These are phyloP conservation scores for Rhagonycha lutea DNA, from an alignment of 2,888 invertebrate species.

Conservation along the genomic window DNA sequence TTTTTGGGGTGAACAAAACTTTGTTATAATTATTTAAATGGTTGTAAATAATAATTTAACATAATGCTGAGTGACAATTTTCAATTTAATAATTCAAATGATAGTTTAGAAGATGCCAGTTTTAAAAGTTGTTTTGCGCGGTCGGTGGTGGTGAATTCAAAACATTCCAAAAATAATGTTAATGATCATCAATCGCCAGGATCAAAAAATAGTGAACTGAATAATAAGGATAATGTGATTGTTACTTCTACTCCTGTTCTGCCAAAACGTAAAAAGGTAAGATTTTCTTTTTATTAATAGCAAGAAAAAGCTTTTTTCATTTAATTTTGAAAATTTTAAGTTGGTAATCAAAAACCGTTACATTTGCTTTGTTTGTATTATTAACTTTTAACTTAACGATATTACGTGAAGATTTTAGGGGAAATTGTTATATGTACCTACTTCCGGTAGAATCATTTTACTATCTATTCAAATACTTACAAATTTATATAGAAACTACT, in stretches of 20 bases:
- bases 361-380: not conserved
- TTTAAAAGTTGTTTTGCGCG: conserved; percentile 54
- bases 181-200: not conserved
- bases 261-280: not conserved
- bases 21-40: not conserved
- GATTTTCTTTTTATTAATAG: not conserved
- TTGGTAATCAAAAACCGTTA: not conserved
- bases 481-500: not conserved
- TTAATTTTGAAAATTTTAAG: not conserved
- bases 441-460: not conserved
- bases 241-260: not conserved
- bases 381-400: not conserved
- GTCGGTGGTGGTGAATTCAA: conserved; percentile 51
- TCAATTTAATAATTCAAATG: conserved; percentile 40
- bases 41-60: not conserved
- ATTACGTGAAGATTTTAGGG: not conserved
- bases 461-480: not conserved
- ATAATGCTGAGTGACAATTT: conserved; percentile 13
- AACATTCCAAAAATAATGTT: conserved; percentile 30
- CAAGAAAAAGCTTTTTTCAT: not conserved
- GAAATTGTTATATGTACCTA: not conserved
- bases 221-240: not conserved
- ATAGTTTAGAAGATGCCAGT: conserved; percentile 44
- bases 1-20: not conserved
- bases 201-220: not conserved